A percentile compares a stretch with the other conserved stretches of the same genome.
Conservation (phyloP, 1,140 invertebrate genomes). For the Octopus sinensis region DNA sequence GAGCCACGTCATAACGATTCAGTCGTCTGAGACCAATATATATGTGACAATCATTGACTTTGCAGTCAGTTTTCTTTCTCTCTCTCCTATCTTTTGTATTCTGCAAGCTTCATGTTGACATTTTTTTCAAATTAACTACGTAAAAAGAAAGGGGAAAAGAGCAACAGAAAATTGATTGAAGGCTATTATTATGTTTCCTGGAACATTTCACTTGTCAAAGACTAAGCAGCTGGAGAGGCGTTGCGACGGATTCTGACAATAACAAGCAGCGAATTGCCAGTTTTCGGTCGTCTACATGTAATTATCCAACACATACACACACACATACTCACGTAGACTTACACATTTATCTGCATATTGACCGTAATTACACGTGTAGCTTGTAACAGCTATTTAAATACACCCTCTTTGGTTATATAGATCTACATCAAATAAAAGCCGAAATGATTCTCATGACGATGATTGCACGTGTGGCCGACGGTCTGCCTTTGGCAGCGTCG, state of each 20-base stretch:
- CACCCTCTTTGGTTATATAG: not conserved
- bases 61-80: not conserved
- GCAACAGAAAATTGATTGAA: not conserved
- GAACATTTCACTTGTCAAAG: too few species aligned
- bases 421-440: not conserved
- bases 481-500: slow-evolving; percentile 90
- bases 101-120: not conserved
- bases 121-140: not conserved
- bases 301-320: not conserved
- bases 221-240: too few species aligned
- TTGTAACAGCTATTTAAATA: not conserved
- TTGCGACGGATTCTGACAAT: too few species aligned
- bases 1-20: slow-evolving; percentile 16
- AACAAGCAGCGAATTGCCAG: not conserved
- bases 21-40: not conserved
- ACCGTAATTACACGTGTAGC: not conserved
- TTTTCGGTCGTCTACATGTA: not conserved
- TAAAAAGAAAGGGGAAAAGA: not conserved
- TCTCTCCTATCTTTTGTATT: not conserved
- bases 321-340: not conserved
- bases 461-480: slow-evolving; percentile 92
- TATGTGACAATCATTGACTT: not conserved
- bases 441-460: slow-evolving; percentile 93
- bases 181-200: too few species aligned
- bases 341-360: not conserved